phyloP scores from a whole-genome alignment of 1,140 invertebrate genomes.

The Drosophila bocki region DNA sequence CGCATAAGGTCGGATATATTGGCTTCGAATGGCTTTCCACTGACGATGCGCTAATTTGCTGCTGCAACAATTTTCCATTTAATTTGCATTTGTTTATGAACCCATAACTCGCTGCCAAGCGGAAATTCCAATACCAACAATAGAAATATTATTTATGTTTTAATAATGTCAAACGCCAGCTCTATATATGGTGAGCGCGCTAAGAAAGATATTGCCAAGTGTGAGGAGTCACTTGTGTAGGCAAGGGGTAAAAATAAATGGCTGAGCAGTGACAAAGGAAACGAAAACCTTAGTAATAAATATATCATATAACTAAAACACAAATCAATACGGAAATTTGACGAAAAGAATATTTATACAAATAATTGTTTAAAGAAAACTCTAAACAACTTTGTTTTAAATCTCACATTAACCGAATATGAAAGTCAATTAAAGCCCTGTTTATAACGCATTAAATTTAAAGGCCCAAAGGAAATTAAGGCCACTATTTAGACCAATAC shows the following conservation, averaged over 20 bases:
- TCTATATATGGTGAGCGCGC: constrained; percentile 49
- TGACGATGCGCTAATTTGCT: constrained; percentile 79
- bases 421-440: background rate
- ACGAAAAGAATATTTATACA: constrained; percentile 10
- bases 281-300: constrained; percentile 1
- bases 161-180: constrained; percentile 63
- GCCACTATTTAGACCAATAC: background rate
- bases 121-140: constrained; percentile 75
- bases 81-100: constrained; percentile 80
- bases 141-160: constrained; percentile 79
- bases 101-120: constrained; percentile 66
- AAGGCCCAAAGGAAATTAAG: background rate
- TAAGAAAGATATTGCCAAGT: constrained; percentile 9
- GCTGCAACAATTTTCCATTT: constrained; percentile 75
- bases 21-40: constrained; percentile 37
- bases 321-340: background rate
- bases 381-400: background rate
- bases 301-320: constrained; percentile 10
- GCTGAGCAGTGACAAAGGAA: constrained; percentile 10
- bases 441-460: constrained; percentile 3
- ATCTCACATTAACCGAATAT: background rate
- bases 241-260: background rate
- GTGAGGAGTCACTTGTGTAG: constrained; percentile 1
- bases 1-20: constrained; percentile 36
- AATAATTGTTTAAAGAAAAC: background rate